phyloP scores from a whole-genome alignment of 1,140 invertebrate species.

The Tetragonula clypearis region DNA sequence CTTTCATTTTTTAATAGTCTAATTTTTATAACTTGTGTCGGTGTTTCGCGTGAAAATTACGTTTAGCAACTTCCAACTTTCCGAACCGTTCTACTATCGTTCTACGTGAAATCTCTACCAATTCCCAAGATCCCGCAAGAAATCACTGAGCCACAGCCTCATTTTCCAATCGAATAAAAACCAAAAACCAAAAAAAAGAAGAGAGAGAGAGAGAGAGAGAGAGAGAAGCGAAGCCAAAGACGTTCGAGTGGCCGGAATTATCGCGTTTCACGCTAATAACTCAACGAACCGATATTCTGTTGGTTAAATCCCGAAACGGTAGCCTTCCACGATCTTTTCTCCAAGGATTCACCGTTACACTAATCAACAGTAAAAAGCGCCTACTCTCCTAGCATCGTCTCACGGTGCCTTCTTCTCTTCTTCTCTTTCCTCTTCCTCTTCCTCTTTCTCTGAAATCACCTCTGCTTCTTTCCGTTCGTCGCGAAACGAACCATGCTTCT shows the following conservation, averaged over 20 bases:
- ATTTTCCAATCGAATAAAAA: not conserved
- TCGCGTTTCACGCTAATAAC: slow-evolving; percentile 6
- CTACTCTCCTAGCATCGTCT: slow-evolving; percentile 7
- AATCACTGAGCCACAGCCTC: not conserved
- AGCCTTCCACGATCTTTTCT: slow-evolving; percentile 45
- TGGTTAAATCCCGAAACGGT: not conserved
- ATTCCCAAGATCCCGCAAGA: not conserved
- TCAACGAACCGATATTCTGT: not conserved
- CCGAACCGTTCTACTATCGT: too few relatives aligned
- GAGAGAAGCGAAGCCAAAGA: not conserved
- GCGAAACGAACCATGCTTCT: not conserved
- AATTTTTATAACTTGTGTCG: too few relatives aligned
- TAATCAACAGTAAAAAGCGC: slow-evolving; percentile 51
- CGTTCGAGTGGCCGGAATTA: not conserved
- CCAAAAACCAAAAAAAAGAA: not conserved
- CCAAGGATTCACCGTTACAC: slow-evolving; percentile 60
- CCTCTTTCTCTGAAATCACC: not conserved
- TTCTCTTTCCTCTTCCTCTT: not conserved
- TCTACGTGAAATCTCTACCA: too few relatives aligned
- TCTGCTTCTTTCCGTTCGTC: not conserved
- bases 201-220: too few relatives aligned
- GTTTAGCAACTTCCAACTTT: too few relatives aligned
- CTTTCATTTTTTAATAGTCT: too few relatives aligned
- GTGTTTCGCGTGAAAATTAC: too few relatives aligned
- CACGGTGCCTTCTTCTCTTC: not conserved